Percentiles rank a stretch among this genome's conserved stretches.
Conservation (phyloP, 1,140 invertebrate species). For the Zaprionus vittiger region DNA sequence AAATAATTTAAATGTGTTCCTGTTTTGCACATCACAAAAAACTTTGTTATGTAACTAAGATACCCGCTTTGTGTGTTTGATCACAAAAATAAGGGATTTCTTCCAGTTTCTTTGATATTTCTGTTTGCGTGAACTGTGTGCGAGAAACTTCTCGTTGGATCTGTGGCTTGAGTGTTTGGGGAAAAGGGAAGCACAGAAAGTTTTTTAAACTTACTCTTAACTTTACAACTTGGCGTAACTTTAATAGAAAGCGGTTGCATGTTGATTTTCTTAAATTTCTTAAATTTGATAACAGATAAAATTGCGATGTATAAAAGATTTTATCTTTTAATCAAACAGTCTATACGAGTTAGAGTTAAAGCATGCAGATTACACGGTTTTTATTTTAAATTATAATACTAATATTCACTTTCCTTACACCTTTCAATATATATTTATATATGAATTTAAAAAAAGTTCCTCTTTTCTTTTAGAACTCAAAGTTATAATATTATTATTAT, state of each 20-base stretch:
- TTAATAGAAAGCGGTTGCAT: slow-evolving; percentile 14
- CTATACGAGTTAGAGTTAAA: too few relatives aligned
- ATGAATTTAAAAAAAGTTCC: too few relatives aligned
- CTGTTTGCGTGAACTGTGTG: background rate
- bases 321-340: too few relatives aligned
- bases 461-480: too few relatives aligned
- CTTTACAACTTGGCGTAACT: slow-evolving; percentile 16
- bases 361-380: too few relatives aligned
- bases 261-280: background rate
- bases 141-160: background rate
- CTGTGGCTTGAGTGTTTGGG: background rate
- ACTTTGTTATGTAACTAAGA: background rate
- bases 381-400: too few relatives aligned
- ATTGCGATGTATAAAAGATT: too few relatives aligned
- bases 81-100: slow-evolving; percentile 5
- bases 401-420: too few relatives aligned
- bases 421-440: background rate
- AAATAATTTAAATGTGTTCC: background rate
- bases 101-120: slow-evolving; percentile 11
- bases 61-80: background rate
- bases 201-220: slow-evolving; percentile 31
- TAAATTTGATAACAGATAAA: background rate
- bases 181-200: background rate
- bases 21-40: background rate
- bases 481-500: background rate